Percentiles rank a stretch among this genome's conserved stretches.
Conservation (phyloP, 1,140 invertebrate species). For the Ceratina calcarata region DNA sequence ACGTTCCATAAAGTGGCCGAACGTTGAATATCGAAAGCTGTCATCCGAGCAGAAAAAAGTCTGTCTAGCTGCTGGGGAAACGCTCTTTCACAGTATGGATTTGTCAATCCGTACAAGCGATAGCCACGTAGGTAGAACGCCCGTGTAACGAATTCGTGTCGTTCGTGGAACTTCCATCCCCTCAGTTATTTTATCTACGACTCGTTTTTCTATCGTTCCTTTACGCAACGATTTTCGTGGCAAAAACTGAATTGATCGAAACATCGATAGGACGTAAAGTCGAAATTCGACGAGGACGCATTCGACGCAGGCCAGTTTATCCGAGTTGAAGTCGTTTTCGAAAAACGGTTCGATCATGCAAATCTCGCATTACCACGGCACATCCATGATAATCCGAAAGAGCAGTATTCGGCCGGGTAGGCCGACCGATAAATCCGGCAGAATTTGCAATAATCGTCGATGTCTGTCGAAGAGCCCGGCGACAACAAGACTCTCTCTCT, state of each 20-base stretch:
- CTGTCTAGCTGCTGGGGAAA: background rate
- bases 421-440: conserved; percentile 26
- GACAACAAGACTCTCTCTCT: background rate
- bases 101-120: conserved; percentile 49
- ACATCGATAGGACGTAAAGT: too few species aligned
- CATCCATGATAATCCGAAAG: background rate
- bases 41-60: background rate
- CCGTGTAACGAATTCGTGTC: conserved; percentile 4
- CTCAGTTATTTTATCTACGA: background rate
- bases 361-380: background rate
- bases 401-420: background rate
- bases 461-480: background rate
- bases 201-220: background rate
- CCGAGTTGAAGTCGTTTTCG: background rate
- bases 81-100: conserved; percentile 35
- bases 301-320: background rate
- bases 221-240: too few species aligned
- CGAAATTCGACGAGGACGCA: background rate
- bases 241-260: too few species aligned
- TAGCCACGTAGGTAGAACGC: conserved; percentile 4
- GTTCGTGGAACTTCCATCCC: too few species aligned
- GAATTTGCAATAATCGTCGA: conserved; percentile 39
- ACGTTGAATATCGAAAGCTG: conserved; percentile 30
- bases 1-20: background rate
- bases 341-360: conserved; percentile 13